Evolutionary conservation across 2,113 vertebrate genomes (phyloP), one percentile per base, ranked within the genome.

Genomic region (Parotia lawesii): DNA sequence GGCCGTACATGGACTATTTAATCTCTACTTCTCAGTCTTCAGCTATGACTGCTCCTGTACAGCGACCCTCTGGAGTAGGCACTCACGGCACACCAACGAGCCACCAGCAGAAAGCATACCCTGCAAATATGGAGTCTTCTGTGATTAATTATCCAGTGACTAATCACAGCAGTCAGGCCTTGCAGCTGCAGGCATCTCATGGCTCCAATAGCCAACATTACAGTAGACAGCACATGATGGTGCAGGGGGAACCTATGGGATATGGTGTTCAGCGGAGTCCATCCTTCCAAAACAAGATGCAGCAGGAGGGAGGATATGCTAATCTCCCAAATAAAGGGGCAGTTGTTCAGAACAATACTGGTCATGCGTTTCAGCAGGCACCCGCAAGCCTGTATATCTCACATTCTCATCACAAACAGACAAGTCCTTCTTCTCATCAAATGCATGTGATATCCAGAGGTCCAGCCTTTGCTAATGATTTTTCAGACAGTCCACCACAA

Each of bases 211-310:
- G 97, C 25, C 97, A 98, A 0, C 99, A 98, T 94, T 99, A 99
- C 62, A 95, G 98, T 12, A 96, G 98, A 70, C 97, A 98, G 77
- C 98, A 99, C 92, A 98, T 99, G 87, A 98, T 99, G 95, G 98
- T 97, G 74, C 96, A 97, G 16, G 95, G 96, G 15, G 98, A 99
- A 74, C 92, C 98, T 0, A 95, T 98, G 40, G 98, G 97, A 25
- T 99, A 99, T 12, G 98, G 98, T n/a, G 95, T 99, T 61, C 99
- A 99, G 97, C 97, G 99, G 88, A 99, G 98, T 83, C 98, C 99
- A 18, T 99, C 99, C 90, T 99, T 99, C 96, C 99, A 99, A 95
- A 99, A 98, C 96, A 99, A 99, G 97, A 98, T 99, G 91, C 97
- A 98, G 10, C 98, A 98, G 51, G 98, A 99, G 16, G 98, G 95